Evolutionary conservation across 2,888 invertebrate species (phyloP).

Genomic region (Diaprepes abbreviatus): DNA sequence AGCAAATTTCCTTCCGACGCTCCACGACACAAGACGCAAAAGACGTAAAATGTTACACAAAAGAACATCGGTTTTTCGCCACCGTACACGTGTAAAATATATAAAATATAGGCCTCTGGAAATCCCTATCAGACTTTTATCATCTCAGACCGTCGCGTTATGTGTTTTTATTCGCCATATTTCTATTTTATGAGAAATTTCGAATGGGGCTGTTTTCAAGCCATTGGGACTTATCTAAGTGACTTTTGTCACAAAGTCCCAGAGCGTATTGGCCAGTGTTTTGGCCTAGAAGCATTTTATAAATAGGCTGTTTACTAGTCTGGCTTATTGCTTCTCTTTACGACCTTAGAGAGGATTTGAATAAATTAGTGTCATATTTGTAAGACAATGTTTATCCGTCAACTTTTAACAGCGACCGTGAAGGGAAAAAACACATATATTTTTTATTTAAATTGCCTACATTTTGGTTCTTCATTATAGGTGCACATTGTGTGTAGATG

Average conservation of each 20-base stretch:
- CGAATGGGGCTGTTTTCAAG: constrained; percentile 16
- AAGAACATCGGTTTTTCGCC: constrained; percentile 43
- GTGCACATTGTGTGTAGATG: too few species aligned
- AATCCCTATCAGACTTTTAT: constrained; percentile 59
- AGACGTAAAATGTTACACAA: constrained; percentile 30
- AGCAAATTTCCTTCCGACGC: constrained; percentile 35
- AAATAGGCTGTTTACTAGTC: not conserved
- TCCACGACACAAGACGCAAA: constrained; percentile 22
- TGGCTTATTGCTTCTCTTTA: not conserved
- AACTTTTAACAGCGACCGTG: too few species aligned
- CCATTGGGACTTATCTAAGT: constrained; percentile 6
- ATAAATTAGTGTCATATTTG: too few species aligned
- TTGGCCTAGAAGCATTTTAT: not conserved
- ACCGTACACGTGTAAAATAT: constrained; percentile 56
- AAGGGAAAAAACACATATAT: too few species aligned
- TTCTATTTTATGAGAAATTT: constrained; percentile 57
- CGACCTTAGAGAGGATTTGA: too few species aligned
- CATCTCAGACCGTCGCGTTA: constrained; percentile 57
- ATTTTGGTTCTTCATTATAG: too few species aligned
- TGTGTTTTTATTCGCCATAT: constrained; percentile 60
- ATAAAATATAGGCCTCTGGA: constrained; percentile 56
- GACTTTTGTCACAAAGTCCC: constrained; percentile 5
- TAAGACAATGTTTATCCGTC: too few species aligned
- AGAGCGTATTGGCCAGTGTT: not conserved
- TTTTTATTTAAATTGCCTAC: too few species aligned